A percentile compares a stretch with the other conserved stretches of the same genome.
Conservation (phyloP, 2,888 invertebrate genomes). For the Syrphus vitripennis region DNA sequence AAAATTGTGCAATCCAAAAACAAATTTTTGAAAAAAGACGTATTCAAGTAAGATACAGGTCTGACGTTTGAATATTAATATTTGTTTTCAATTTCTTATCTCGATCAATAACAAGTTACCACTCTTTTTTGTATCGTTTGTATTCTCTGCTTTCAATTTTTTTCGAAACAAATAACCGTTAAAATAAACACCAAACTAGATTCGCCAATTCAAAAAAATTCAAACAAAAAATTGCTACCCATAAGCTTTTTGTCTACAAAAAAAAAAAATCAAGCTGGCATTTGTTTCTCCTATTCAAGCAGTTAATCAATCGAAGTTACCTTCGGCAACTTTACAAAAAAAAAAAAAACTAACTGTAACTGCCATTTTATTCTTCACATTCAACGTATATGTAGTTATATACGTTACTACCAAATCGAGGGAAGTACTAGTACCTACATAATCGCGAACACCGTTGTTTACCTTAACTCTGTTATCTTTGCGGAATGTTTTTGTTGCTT, state of each 20-base stretch:
- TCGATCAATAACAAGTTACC: background rate
- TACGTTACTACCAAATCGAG: background rate
- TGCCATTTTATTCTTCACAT: background rate
- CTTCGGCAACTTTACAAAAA: background rate
- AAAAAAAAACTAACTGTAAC: conserved; percentile 3
- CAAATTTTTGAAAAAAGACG: too few relatives aligned
- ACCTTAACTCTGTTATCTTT: conserved; percentile 25
- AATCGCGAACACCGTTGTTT: conserved; percentile 41
- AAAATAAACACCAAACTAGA: conserved; percentile 9
- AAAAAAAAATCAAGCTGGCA: background rate
- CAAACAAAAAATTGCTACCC: background rate
- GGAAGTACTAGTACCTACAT: conserved; percentile 17
- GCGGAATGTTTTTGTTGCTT: conserved; percentile 34
- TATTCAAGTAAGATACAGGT: too few relatives aligned
- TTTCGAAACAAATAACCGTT: background rate
- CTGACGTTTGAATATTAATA: too few relatives aligned
- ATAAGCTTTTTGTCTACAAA: background rate
- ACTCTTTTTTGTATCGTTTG: background rate
- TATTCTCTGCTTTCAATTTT: background rate
- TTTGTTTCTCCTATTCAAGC: background rate
- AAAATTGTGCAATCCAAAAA: too few relatives aligned
- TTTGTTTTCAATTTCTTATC: background rate
- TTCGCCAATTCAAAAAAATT: background rate
- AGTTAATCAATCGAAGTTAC: background rate
- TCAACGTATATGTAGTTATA: background rate